Evolutionary conservation across 2,113 vertebrate species (phyloP).

Genomic region (Hypanus sabinus): DNA sequence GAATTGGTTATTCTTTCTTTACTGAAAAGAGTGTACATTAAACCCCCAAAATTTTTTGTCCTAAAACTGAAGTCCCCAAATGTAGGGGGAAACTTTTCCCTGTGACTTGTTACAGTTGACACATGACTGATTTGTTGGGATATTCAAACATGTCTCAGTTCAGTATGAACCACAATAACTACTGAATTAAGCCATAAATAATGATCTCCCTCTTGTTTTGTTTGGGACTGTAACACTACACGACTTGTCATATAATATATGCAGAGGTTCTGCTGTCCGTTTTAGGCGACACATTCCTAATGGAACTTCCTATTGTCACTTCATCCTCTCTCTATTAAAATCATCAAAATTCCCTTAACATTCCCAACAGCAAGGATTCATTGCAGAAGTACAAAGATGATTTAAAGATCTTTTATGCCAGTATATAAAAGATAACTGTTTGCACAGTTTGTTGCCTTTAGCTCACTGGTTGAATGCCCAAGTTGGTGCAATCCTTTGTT

Average conservation of each 20-base stretch:
- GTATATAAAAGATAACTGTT: neutral
- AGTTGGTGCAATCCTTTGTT: no score
- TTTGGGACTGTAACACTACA: neutral
- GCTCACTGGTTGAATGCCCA: no score
- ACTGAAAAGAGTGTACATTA: no score
- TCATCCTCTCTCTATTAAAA: neutral
- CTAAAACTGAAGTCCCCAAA: no score
- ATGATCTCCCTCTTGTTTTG: neutral
- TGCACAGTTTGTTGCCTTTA: no score
- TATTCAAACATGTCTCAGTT: neutral
- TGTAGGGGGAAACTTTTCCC: no score
- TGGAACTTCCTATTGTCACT: neutral
- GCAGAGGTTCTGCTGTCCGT: neutral
- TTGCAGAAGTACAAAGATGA: neutral
- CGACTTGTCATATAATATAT: neutral
- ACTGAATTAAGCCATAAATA: neutral
- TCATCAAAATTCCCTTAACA: neutral
- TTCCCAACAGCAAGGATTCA: neutral
- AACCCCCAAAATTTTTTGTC: no score
- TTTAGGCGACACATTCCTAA: neutral
- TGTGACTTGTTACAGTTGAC: neutral
- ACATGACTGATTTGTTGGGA: neutral
- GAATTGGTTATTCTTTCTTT: no score
- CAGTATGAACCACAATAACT: neutral
- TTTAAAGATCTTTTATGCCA: neutral